Base-by-base conservation (phyloP, 2,888 invertebrate species). In the Oligia latruncula region DNA sequence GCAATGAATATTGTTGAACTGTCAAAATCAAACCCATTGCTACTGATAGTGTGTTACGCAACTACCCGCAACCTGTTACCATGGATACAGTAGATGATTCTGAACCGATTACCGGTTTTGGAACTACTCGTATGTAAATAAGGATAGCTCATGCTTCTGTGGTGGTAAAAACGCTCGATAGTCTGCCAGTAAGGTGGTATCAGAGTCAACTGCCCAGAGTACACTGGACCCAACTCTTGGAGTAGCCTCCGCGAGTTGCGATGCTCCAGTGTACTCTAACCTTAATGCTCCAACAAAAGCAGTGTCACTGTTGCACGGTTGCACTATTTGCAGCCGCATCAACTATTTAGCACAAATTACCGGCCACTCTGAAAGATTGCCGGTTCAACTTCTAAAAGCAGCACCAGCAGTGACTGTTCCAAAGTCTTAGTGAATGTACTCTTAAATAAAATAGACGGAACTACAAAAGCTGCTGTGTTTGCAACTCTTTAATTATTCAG, bases 261-360 rank as follows among this genome's bases (percentile, higher is more conserved):
- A n/a, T 58, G 11, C 23, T n/a, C 58, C 4, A 60, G n/a, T n/a
- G 20, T 55, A 55, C 20, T 20, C 55, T 55, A 52, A 52, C 52
- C 73, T 64, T n/a, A 49, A 58, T 23, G 15, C 35, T 1, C 15
- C 23, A 40, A 60, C 35, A 71, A 77, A 65, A 66, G 58, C 64
- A 4, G 23, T 5, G n/a, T 52, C 35, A 23, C 66, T 60, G 49
- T 40, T 58, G 49, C 20, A 66, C 67, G 72, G 49, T 40, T 58
- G 55, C 29, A 66, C 67, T 83, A 64, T 73, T 78, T 78, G 46
- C 71, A 78, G 35, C 46, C 40, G 11, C 84, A 73, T 82, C 72
- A 83, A 83, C n/a, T 58, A 78, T 83, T 83, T 64, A 83, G 35
- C 49, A 64, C 83, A 64, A 49, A 76, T 70, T 52, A 52, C 40